Evolutionary conservation across 2,113 vertebrate species (phyloP).

Genomic region (Stigmatopora nigra): DNA sequence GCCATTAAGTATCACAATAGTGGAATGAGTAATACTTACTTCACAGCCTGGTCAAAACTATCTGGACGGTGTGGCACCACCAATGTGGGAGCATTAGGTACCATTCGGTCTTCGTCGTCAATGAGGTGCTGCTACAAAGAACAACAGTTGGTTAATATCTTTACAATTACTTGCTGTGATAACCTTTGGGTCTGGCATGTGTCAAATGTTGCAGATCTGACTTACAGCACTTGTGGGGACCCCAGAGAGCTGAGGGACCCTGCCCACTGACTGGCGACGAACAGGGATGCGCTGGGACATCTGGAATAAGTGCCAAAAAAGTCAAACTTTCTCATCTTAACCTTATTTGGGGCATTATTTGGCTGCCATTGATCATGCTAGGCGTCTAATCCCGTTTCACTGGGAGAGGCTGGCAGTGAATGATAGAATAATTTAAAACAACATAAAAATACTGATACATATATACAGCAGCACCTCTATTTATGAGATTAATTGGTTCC

Average conservation of each 20-base stretch:
- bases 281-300: conserved; percentile 61
- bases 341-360: no score
- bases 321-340: neutral
- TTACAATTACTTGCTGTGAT: neutral
- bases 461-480: no score
- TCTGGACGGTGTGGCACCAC: conserved; percentile 86
- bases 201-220: conserved; percentile 5
- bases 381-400: no score
- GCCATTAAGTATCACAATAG: no score
- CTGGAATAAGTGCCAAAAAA: neutral
- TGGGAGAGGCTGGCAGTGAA: no score
- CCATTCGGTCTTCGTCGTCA: conserved; percentile 93
- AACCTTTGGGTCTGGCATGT: neutral
- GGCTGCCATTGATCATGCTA: no score
- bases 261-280: conserved; percentile 78
- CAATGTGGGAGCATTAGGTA: conserved; percentile 90
- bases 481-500: no score
- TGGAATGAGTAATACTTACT: conserved; percentile 72
- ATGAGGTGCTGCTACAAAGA: conserved; percentile 80
- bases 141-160: neutral
- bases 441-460: no score
- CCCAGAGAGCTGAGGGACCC: conserved; percentile 82
- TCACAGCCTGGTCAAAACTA: conserved; percentile 87
- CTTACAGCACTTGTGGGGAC: conserved; percentile 80
- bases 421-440: no score